Evolutionary conservation across 2,888 invertebrate species (phyloP), one percentile per base, ranked within the genome.

Genomic region (Ectemnius continuus): DNA sequence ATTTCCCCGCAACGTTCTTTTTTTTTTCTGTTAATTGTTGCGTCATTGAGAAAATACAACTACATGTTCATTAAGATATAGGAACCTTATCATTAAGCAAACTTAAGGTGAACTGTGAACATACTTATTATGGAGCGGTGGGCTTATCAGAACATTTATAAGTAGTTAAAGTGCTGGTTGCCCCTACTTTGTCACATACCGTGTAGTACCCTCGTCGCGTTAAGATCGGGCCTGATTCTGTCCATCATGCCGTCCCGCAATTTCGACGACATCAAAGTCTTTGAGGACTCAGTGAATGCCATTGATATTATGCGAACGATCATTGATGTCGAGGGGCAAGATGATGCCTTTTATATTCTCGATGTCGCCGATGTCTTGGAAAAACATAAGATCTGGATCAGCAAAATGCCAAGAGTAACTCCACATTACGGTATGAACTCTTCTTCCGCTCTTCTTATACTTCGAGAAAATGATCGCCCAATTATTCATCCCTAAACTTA

Each of bases 401-500:
- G 70, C 36, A 86, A 86, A 71, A 87, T 91, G 80, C 91, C 91
- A 47, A 77, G 86, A 70, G 82, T 91, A n/a, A 59, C 79, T 63
- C 89, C 90, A 4, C 76, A 88, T 70, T 91, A 85, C 64, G 89
- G 89, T 89, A 84, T 8, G 48, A 23, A 23, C 23, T 0, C n/a
- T 28, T 28, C 28, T 28, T 28, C 23, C 23, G 8, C 36, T 11
- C 8, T 11, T 36, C 36, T 36, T 36, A 36, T 36, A 36, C 36
- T 36, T 8, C 11, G 36, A 36, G 36, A 36, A 6, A 36, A 36
- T 36, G 1, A 36, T 4, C 6, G 6, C 8, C 36, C 36, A 4
- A 36, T 11, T 8, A 6, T 11, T 36, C 36, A 36, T 1, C 36
- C 36, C 6, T 36, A 36, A 36, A 36, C 1, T 4, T 36, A 8